These are phyloP conservation scores for Napeogenes sylphis DNA, from an alignment of 2,888 invertebrate genomes.

Conservation along the genomic window DNA sequence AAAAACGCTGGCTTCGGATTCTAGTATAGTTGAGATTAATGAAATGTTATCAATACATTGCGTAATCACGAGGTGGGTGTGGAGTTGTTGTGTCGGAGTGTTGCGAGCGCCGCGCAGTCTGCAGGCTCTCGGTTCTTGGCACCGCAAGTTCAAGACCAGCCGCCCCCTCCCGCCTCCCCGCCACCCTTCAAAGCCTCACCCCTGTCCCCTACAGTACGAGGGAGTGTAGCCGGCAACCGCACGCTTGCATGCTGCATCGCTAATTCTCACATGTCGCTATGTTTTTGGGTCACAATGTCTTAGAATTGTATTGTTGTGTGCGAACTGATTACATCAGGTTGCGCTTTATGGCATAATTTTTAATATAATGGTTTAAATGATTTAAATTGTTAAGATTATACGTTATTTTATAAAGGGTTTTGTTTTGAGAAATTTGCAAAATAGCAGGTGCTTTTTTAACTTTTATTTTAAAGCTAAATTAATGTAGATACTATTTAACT, in stretches of 20 bases:
- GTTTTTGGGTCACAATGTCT: constrained; percentile 31
- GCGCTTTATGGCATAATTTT: background rate
- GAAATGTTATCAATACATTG: constrained; percentile 1
- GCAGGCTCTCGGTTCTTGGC: constrained; percentile 17
- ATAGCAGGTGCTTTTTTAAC: no score
- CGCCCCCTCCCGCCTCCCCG: constrained; percentile 20
- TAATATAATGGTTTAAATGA: background rate
- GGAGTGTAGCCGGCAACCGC: background rate
- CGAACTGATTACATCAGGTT: constrained; percentile 2
- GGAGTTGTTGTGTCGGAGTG: constrained; percentile 11
- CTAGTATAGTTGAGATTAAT: background rate
- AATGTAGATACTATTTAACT: no score
- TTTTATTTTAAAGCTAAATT: no score
- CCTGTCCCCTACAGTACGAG: constrained; percentile 1
- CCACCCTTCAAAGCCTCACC: constrained; percentile 11
- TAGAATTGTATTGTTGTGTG: constrained; percentile 5
- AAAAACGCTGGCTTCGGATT: no score
- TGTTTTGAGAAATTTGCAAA: no score
- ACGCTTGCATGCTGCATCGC: constrained; percentile 24
- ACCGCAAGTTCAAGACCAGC: constrained; percentile 50
- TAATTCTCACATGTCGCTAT: constrained; percentile 31
- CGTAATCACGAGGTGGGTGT: constrained; percentile 10
- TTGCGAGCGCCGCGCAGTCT: constrained; percentile 29
- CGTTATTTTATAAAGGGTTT: background rate
- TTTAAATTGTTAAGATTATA: background rate